Percentiles rank a stretch among this genome's conserved stretches.
These are phyloP conservation scores for Rotaria magnacalcarata DNA, from an alignment of 2,888 invertebrate genomes.

Conservation along the genomic window DNA sequence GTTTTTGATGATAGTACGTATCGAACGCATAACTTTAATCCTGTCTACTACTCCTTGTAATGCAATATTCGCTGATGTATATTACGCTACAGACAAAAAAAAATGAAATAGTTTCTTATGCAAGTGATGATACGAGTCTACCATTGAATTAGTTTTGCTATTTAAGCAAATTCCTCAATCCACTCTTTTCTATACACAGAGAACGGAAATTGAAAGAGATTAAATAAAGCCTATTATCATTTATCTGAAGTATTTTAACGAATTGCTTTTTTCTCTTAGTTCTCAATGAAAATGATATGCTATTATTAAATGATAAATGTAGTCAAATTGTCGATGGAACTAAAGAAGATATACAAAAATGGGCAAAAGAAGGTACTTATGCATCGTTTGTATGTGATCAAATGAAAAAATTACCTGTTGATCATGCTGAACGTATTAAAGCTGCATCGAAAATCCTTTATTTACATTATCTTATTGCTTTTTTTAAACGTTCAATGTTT, in stretches of 20 bases:
- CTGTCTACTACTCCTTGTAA: too few species aligned
- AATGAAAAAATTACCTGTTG: constrained; percentile 25
- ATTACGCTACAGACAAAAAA: too few species aligned
- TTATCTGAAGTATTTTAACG: not conserved
- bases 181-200: too few species aligned
- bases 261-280: not conserved
- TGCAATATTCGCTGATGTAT: too few species aligned
- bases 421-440: not conserved
- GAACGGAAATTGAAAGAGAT: too few species aligned
- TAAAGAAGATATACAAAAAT: not conserved
- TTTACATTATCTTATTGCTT: constrained; percentile 19
- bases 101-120: too few species aligned
- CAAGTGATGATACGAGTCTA: too few species aligned
- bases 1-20: not conserved
- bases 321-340: constrained; percentile 2
- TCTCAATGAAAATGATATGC: constrained; percentile 1
- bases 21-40: too few species aligned
- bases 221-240: too few species aligned
- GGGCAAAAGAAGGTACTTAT: constrained; percentile 35
- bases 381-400: constrained; percentile 21
- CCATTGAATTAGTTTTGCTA: too few species aligned
- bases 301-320: constrained; percentile 13
- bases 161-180: too few species aligned
- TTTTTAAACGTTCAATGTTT: constrained; percentile 12
- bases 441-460: not conserved